Evolutionary conservation across 2,888 invertebrate species (phyloP).

Genomic region (Lamellibrachia columna): DNA sequence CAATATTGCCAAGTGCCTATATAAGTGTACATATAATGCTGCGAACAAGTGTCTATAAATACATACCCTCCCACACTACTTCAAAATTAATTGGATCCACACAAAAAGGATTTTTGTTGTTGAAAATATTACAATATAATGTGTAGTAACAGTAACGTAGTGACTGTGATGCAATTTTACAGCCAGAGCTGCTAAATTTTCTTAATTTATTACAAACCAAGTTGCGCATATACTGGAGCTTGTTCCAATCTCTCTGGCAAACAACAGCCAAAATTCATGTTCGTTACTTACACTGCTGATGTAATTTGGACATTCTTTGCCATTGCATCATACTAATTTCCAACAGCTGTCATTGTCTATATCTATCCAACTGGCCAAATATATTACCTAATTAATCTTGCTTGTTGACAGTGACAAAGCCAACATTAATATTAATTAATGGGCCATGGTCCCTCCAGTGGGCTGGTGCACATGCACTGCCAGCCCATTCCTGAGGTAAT

Average conservation of each 20-base stretch:
- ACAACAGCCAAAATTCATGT: not conserved
- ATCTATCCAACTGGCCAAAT: not conserved
- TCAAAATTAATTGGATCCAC: not conserved
- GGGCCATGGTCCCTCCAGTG: not conserved
- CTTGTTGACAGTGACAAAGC: not conserved
- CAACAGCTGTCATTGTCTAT: not conserved
- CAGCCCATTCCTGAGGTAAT: not conserved
- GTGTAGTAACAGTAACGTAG: not conserved
- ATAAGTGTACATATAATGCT: not conserved
- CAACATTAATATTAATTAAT: not conserved
- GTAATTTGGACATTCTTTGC: not conserved
- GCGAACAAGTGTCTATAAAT: not conserved
- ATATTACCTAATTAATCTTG: not conserved
- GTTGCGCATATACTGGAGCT: not conserved
- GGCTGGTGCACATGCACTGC: not conserved
- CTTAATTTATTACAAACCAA: not conserved
- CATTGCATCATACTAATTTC: not conserved
- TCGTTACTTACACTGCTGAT: not conserved
- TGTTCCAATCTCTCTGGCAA: not conserved
- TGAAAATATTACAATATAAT: not conserved
- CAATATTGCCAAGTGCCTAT: not conserved
- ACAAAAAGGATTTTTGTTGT: not conserved
- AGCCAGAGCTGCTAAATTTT: not conserved
- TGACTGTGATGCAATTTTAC: not conserved
- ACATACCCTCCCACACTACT: not conserved